These are phyloP conservation scores for Aplysina aerophoba DNA, from an alignment of 37 sponge, comb jelly and placozoan genomes.

Conservation along the genomic window DNA sequence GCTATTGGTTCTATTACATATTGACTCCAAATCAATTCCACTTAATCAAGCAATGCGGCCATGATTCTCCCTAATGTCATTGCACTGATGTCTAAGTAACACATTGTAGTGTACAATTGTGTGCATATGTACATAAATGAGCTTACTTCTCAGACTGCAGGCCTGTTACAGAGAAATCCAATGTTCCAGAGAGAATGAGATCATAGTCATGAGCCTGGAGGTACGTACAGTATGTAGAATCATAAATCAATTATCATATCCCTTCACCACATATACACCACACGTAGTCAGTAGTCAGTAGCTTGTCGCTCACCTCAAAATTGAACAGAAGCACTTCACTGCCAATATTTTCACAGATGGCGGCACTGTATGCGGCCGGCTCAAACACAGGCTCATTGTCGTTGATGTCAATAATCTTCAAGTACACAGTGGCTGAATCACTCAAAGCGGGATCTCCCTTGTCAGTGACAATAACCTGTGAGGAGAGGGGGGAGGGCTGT, in stretches of 20 bases:
- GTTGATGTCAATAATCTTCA: slow-evolving; percentile 41
- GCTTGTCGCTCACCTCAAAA: not conserved
- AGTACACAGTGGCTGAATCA: not conserved
- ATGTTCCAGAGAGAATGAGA: not conserved
- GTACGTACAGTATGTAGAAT: not conserved
- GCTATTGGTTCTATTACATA: too few relatives aligned
- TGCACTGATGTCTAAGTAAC: too few relatives aligned
- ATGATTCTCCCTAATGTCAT: too few relatives aligned
- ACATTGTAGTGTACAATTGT: too few relatives aligned
- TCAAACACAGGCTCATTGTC: slow-evolving; percentile 39
- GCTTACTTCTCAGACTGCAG: not conserved
- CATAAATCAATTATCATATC: not conserved
- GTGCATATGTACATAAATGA: too few relatives aligned
- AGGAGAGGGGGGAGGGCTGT: too few relatives aligned
- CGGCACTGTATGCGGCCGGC: not conserved
- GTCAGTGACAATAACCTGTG: slow-evolving; percentile 7
- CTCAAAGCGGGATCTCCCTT: not conserved
- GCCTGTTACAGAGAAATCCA: not conserved
- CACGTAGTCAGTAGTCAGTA: too few relatives aligned
- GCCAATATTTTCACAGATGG: slow-evolving; percentile 13
- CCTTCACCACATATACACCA: not conserved
- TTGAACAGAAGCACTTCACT: not conserved
- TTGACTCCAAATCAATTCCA: too few relatives aligned
- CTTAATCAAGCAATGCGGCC: too few relatives aligned
- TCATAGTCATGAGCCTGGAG: slow-evolving; percentile 12